Conservation (phyloP, 2,888 invertebrate genomes). For the Heliothis peltigera region DNA sequence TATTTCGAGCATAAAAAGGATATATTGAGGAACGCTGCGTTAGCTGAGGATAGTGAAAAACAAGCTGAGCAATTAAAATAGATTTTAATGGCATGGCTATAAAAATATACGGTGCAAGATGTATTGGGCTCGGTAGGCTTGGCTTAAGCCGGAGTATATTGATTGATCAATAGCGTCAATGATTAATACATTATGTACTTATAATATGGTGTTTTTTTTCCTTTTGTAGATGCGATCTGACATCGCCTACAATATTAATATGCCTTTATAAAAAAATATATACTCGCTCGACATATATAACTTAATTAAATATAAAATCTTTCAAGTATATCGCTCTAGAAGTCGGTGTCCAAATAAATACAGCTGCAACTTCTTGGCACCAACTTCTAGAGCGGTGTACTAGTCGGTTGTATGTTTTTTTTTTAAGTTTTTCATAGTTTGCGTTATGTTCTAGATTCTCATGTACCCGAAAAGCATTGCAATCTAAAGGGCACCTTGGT, state of each 20-base stretch:
- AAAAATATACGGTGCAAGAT: slow-evolving; percentile 31
- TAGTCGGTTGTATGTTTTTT: no score
- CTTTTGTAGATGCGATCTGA: neutral
- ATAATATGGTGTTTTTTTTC: slow-evolving; percentile 1
- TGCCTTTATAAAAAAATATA: no score
- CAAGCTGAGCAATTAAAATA: slow-evolving; percentile 52
- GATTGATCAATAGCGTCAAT: slow-evolving; percentile 36
- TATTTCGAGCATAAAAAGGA: slow-evolving; percentile 91
- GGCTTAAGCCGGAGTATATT: slow-evolving; percentile 27
- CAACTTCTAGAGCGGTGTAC: no score
- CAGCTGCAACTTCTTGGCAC: no score
- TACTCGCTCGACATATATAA: no score
- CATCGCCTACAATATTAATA: no score
- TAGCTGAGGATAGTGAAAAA: slow-evolving; percentile 72
- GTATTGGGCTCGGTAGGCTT: slow-evolving; percentile 22
- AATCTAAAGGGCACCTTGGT: neutral
- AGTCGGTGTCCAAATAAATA: no score
- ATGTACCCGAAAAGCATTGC: neutral
- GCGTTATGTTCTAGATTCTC: neutral
- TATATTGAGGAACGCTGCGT: slow-evolving; percentile 76
- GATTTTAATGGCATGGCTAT: slow-evolving; percentile 28
- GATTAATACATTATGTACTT: slow-evolving; percentile 44
- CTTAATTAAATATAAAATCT: no score
- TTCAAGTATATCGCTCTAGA: no score
- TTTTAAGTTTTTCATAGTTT: neutral